These are phyloP conservation scores for Molothrus ater DNA, from an alignment of 2,797 vertebrate species.

Conservation along the genomic window DNA sequence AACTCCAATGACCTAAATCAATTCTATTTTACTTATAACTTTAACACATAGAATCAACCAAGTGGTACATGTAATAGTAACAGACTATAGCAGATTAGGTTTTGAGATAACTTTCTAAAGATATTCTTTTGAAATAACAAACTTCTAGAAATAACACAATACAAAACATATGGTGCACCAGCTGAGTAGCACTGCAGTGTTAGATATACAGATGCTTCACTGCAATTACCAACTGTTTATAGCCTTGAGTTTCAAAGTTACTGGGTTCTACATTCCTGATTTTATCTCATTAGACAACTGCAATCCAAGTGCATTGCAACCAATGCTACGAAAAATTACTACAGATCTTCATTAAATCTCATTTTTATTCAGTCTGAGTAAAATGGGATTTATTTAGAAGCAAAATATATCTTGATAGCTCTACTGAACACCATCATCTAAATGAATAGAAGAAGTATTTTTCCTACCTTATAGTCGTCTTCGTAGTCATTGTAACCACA, in stretches of 20 bases:
- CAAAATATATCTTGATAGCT: not conserved
- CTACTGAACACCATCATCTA: not conserved
- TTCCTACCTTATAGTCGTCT: constrained; percentile 81
- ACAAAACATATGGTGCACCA: not conserved
- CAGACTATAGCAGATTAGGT: not conserved
- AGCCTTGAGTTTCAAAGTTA: not conserved
- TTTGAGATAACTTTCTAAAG: not conserved
- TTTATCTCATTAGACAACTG: not conserved
- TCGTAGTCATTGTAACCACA: constrained; percentile 78
- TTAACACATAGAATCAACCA: not conserved
- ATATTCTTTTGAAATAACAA: not conserved
- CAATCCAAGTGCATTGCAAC: not conserved
- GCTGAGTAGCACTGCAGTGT: not conserved
- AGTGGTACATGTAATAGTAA: not conserved
- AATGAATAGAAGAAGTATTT: not conserved
- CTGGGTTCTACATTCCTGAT: not conserved
- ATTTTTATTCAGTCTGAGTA: not conserved
- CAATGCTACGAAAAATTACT: not conserved
- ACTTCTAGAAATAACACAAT: not conserved
- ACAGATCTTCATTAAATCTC: not conserved
- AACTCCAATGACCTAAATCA: not conserved
- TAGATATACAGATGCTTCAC: not conserved
- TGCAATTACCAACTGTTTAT: not conserved
- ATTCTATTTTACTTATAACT: not conserved
- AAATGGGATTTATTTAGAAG: not conserved